Evolutionary conservation across 1,140 invertebrate species (phyloP), one percentile per base, ranked within the genome.

Genomic region (Schlechtendalia chinensis): DNA sequence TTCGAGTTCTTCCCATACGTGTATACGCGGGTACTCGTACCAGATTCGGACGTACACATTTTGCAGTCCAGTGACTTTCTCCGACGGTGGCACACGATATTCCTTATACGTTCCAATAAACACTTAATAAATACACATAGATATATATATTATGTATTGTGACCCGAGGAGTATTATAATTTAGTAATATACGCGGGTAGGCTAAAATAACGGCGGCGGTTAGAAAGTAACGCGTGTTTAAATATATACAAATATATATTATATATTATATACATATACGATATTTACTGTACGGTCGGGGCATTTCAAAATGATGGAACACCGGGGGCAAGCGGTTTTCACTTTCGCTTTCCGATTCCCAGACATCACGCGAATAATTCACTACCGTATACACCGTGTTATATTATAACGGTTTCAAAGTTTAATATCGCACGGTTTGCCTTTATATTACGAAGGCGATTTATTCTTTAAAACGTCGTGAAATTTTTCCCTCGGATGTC

Each of bases 291-390:
- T 39, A 39, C 32, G 17, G 50, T 29, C 50, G 19, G 69, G 54
- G 24, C 71, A 29, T 74, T 77, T 77, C 22, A 59, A 77, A 77
- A 77, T 39, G 53, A 59, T 77, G 72, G 29, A 59, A 77, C 56
- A 56, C 72, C 54, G 72, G 27, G 72, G 54, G 56, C 54, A 32
- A 77, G 5, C n/a, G 24, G 54, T 59, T 77, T 58, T 59, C 72
- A 59, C 72, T 77, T 77, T 77, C 54, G 72, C 50, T 77, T 59
- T 24, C 50, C 45, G 45, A 53, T 53, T 47, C 32, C 65, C 47
- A 47, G 22, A 24, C 32, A n/a, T n/a, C n/a, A 47, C 22, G 45
- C 22, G 67, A 69, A 69, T 39, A 67, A 67, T 39, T 39, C 63
- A n/a, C 32, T 10, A 39, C n/a, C 17, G 39, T 67, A 45, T 19